These are phyloP conservation scores for Physeter macrocephalus DNA, from an alignment of 2,113 vertebrate species.

Conservation along the genomic window DNA sequence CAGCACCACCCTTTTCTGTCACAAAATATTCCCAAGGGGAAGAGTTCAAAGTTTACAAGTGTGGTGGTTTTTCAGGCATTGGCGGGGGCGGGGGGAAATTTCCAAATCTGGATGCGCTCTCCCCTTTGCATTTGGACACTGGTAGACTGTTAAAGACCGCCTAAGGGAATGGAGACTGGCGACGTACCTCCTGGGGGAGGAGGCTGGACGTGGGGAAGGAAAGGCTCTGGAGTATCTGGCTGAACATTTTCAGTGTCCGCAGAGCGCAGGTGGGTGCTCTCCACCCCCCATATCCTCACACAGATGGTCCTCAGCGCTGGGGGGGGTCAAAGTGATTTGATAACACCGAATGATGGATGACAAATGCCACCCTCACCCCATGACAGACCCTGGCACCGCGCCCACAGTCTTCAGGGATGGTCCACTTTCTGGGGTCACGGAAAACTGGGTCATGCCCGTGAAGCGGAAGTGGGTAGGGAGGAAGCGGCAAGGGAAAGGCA, in stretches of 20 bases:
- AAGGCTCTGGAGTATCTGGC: not conserved
- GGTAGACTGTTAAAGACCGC: not conserved
- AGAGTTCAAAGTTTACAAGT: not conserved
- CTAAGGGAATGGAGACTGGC: not conserved
- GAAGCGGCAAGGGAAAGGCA: not conserved
- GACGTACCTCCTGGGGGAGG: not conserved
- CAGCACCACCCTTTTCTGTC: no score
- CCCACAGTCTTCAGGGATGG: not conserved
- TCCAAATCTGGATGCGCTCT: not conserved
- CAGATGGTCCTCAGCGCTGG: not conserved
- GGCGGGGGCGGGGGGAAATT: accelerated
- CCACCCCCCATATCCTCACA: no score
- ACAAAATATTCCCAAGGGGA: not conserved
- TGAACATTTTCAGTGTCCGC: not conserved
- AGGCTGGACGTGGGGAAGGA: not conserved
- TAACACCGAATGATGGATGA: not conserved
- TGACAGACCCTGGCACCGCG: not conserved
- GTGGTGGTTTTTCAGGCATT: not conserved
- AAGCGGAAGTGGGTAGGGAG: not conserved
- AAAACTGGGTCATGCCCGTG: not conserved
- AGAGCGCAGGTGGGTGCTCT: not conserved
- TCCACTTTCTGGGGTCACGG: not conserved
- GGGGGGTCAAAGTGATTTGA: not conserved
- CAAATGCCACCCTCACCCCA: not conserved
- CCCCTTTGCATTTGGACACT: not conserved